Base-by-base conservation (phyloP, 2,797 vertebrate species). In the Melopsittacus undulatus region DNA sequence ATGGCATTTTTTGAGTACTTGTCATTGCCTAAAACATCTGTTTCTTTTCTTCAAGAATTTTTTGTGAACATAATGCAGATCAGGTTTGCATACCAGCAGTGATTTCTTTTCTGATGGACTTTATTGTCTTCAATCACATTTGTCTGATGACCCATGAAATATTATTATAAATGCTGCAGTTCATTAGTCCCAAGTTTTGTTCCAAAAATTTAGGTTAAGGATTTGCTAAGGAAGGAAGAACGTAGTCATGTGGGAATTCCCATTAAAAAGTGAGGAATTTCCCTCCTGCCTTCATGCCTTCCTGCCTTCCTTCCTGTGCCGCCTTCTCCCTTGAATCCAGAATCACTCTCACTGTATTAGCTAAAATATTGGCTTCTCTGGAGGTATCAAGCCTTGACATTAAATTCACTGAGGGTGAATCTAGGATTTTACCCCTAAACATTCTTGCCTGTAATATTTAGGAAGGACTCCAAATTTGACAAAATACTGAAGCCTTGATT, bases 31-130 rank as follows among this genome's bases (percentile, higher is more conserved):
- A 92, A 94, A 87, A 70, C 87, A 85, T 88, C 70, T 46, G 62
- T 95, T 92, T 91, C 89, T 74, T 96, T 91, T 90, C 69, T 86
- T 83, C 38, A 67, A 14, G n/a, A 85, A 51, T 5, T 83, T 92
- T 89, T 93, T 80, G 62, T 84, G 42, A 83, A 74, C 1, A 2
- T 82, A 83, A 46, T 56, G 66, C 62, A 66, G 87, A 48, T 89
- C 81, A 22, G 34, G 27, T 80, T 83, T 81, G 74, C 86, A 42
- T 66, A 86, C 38, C 78, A 90, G 52, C 76, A 79, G 43, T 90
- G 92, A 96, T 96, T 96, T 96, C 96, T 97, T 96, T 95, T 95
- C 92, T 95, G 91, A 89, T 96, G 95, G 93, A 61, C 36, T 74
- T 26, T 67, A 83, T 78, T 83, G 22, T 48, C 74, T 94, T 92